Evolutionary conservation across 2,797 vertebrate species (phyloP).

Genomic region (Pipistrellus nathusii): DNA sequence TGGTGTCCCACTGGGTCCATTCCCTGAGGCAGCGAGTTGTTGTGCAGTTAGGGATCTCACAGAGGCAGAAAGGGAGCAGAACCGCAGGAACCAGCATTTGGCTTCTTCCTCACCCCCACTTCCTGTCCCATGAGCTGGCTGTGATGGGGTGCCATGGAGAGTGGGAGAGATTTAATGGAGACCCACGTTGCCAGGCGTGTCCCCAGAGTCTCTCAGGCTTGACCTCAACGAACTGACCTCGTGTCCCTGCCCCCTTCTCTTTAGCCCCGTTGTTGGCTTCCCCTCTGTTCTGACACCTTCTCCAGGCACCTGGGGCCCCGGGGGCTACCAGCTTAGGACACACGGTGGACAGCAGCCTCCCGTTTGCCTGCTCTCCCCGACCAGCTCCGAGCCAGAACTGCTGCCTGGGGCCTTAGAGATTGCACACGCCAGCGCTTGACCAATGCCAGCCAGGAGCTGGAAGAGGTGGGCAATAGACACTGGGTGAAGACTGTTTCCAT

Average conservation of each 20-base stretch:
- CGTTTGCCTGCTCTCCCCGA: too few relatives aligned
- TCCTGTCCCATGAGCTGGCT: background rate
- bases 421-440: background rate
- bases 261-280: background rate
- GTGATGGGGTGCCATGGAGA: rapidly evolving
- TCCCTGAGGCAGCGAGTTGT: background rate
- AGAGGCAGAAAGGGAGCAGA: background rate
- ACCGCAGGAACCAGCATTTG: background rate
- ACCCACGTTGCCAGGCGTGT: rapidly evolving
- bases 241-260: background rate
- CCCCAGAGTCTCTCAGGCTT: background rate
- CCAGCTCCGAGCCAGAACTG: background rate
- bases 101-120: background rate
- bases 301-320: background rate
- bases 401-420: background rate
- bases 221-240: background rate
- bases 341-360: background rate
- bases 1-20: background rate
- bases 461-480: background rate
- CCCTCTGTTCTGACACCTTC: background rate
- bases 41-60: background rate
- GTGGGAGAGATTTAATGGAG: background rate
- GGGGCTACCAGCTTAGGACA: background rate
- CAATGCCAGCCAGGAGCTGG: background rate
- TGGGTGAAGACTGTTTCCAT: background rate